Conservation (phyloP, 1,140 invertebrate species). For the Nasonia vitripennis region DNA sequence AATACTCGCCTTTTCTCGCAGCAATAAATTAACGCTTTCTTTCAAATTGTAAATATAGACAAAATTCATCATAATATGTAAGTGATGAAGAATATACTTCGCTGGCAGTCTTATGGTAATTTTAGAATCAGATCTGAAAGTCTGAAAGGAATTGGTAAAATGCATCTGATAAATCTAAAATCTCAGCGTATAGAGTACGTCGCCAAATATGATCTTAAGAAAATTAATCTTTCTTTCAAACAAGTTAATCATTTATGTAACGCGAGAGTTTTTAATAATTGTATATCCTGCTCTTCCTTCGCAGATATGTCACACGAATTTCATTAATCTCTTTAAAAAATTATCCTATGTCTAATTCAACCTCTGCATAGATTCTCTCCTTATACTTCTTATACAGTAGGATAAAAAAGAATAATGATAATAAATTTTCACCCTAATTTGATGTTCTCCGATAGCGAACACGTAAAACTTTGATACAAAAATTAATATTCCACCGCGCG, state of each 20-base stretch:
- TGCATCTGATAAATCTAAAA: background rate
- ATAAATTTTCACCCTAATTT: background rate
- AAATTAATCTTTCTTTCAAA: no score
- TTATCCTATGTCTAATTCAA: no score
- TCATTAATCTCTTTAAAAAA: no score
- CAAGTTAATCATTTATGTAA: background rate
- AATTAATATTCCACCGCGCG: background rate
- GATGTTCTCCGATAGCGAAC: background rate
- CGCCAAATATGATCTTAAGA: no score
- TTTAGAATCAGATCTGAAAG: background rate
- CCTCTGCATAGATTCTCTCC: background rate
- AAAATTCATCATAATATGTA: background rate
- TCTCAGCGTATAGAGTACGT: no score
- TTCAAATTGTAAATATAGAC: background rate
- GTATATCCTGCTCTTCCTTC: background rate
- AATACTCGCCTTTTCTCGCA: background rate
- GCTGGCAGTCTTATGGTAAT: background rate
- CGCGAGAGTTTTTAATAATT: background rate
- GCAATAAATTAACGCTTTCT: background rate
- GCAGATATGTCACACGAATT: background rate
- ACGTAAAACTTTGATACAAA: background rate
- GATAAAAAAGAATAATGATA: no score
- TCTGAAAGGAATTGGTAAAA: background rate
- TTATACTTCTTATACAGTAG: background rate
- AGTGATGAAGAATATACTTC: background rate